phyloP scores from a whole-genome alignment of 2,888 invertebrate species.

The Lypha dubia region DNA sequence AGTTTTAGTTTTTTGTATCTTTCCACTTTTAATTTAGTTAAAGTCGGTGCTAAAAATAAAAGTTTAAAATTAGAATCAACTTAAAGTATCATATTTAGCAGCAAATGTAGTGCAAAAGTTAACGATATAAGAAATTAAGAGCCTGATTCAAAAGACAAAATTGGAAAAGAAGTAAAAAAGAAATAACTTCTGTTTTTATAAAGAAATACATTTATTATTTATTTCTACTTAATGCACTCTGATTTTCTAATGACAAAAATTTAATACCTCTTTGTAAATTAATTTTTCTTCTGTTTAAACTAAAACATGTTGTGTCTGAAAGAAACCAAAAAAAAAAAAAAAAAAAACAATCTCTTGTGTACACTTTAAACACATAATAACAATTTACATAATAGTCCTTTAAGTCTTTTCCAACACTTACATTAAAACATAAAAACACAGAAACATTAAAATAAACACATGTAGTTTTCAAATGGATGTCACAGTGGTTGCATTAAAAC shows the following conservation, averaged over 20 bases:
- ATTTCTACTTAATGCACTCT: too few species aligned
- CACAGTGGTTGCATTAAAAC: conserved; percentile 71
- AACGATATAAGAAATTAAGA: too few species aligned
- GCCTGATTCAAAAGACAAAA: too few species aligned
- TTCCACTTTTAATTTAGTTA: too few species aligned
- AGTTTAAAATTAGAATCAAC: too few species aligned
- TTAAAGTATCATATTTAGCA: too few species aligned
- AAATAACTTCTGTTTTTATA: too few species aligned
- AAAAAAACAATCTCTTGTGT: conserved; percentile 9
- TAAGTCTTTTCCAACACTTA: conserved; percentile 61
- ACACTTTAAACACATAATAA: conserved; percentile 43
- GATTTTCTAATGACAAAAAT: background rate
- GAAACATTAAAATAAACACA: conserved; percentile 65
- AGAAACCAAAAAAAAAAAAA: conserved; percentile 4
- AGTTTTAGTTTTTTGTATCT: too few species aligned
- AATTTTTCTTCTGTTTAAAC: background rate
- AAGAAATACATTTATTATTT: too few species aligned
- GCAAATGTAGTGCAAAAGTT: too few species aligned
- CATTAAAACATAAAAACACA: conserved; percentile 19
- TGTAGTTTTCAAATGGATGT: conserved; percentile 57
- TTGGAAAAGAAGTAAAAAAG: too few species aligned
- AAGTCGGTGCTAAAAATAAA: too few species aligned
- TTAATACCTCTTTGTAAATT: background rate
- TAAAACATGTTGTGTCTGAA: conserved; percentile 15
- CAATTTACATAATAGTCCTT: conserved; percentile 66